Percentiles rank a stretch among this genome's conserved stretches.
Conservation (phyloP, 2,888 invertebrate genomes). For the Zaprionus obscuricornis region DNA sequence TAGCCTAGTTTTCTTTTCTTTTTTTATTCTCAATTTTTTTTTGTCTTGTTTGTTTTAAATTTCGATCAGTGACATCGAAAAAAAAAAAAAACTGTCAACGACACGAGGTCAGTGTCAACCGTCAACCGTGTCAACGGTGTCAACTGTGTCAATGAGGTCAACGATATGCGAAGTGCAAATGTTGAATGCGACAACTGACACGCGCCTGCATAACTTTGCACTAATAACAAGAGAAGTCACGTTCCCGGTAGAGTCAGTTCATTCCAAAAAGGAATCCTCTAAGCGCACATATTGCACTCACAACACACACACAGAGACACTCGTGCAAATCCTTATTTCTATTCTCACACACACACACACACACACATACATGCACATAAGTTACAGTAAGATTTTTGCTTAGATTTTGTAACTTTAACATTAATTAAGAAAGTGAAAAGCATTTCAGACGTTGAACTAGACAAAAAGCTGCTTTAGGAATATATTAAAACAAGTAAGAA, state of each 20-base stretch:
- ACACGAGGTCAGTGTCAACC: conserved; percentile 55
- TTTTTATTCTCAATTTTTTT: too few relatives aligned
- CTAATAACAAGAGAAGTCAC: conserved; percentile 32
- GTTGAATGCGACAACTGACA: conserved; percentile 52
- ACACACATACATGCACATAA: too few relatives aligned
- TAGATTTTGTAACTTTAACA: too few relatives aligned
- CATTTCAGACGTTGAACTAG: too few relatives aligned
- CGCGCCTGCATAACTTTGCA: conserved; percentile 63
- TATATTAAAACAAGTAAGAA: too few relatives aligned
- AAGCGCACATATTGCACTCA: background rate
- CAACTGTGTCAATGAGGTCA: conserved; percentile 39
- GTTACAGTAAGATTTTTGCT: too few relatives aligned
- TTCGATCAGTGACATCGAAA: too few relatives aligned
- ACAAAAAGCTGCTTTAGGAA: too few relatives aligned
- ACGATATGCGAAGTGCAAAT: conserved; percentile 69
- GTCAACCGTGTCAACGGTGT: conserved; percentile 32
- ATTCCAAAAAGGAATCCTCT: background rate
- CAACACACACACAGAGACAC: background rate
- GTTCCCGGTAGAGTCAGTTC: conserved; percentile 8
- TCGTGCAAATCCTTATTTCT: conserved; percentile 2
- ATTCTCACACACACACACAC: too few relatives aligned
- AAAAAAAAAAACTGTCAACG: conserved; percentile 10
- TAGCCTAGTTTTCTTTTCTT: too few relatives aligned
- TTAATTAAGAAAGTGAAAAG: too few relatives aligned
- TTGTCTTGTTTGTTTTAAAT: too few relatives aligned